Conservation (phyloP, 1,140 invertebrate genomes). For the fruit fly (Drosophila melanogaster) region DNA sequence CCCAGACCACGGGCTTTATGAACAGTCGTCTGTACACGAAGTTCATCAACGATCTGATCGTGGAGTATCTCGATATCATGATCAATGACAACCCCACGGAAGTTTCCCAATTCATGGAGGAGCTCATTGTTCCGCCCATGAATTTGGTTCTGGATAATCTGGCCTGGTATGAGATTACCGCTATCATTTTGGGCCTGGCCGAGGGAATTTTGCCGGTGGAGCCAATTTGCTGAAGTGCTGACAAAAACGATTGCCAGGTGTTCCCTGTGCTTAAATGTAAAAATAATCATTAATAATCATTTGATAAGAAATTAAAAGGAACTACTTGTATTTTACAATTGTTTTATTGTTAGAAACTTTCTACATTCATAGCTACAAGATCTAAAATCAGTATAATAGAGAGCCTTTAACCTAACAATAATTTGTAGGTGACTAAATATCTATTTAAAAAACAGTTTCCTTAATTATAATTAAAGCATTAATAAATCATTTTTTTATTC, state of each 20-base stretch:
- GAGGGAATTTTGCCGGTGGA: conserved; percentile 65
- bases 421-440: background rate
- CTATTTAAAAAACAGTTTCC: too few relatives aligned
- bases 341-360: background rate
- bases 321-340: conserved; percentile 4
- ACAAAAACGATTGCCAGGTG: conserved; percentile 19
- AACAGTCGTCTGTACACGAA: conserved; percentile 49
- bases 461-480: background rate
- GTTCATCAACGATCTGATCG: conserved; percentile 59
- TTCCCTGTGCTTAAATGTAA: conserved; percentile 20
- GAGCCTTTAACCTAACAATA: background rate
- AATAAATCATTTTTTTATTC: conserved; percentile 19
- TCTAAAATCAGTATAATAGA: background rate
- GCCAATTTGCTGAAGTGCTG: conserved; percentile 57
- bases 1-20: conserved; percentile 65
- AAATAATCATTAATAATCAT: conserved; percentile 9
- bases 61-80: conserved; percentile 63
- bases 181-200: conserved; percentile 65
- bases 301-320: conserved; percentile 29
- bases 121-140: conserved; percentile 56
- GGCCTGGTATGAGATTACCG: conserved; percentile 70
- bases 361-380: background rate
- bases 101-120: conserved; percentile 61
- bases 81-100: conserved; percentile 67
- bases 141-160: conserved; percentile 67